Conservation (phyloP, 53 echinoderm and acorn worm species). For the Actinopyga echinites region DNA sequence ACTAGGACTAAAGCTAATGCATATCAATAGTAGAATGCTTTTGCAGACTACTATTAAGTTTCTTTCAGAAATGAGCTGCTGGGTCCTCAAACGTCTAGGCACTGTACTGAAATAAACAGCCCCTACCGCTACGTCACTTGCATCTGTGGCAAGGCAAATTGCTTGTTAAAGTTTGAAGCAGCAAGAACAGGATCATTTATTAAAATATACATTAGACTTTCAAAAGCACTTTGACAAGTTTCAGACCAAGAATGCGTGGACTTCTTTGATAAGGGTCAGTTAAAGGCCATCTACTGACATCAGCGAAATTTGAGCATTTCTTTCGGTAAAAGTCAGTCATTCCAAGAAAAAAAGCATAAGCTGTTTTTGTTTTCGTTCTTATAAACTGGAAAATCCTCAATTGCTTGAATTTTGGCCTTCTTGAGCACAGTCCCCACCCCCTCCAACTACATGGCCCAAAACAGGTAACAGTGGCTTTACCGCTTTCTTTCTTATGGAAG, state of each 20-base stretch:
- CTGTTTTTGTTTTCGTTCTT: too few relatives aligned
- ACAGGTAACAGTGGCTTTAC: too few relatives aligned
- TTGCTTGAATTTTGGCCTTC: too few relatives aligned
- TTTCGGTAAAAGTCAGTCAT: too few relatives aligned
- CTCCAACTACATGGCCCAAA: too few relatives aligned
- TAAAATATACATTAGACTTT: conserved; percentile 44
- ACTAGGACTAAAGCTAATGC: conserved; percentile 36
- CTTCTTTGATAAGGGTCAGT: neutral
- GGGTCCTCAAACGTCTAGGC: conserved; percentile 45
- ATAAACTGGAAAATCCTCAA: too few relatives aligned
- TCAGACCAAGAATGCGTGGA: neutral
- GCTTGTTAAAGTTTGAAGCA: conserved; percentile 53
- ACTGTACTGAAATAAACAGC: conserved; percentile 55
- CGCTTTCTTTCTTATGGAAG: too few relatives aligned
- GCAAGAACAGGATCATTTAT: conserved; percentile 50
- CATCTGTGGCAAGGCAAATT: conserved; percentile 50
- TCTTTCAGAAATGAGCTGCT: conserved; percentile 54
- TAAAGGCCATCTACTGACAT: too few relatives aligned
- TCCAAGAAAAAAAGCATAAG: too few relatives aligned
- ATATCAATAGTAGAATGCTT: conserved; percentile 65
- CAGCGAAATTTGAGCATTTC: too few relatives aligned
- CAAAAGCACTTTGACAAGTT: conserved; percentile 44
- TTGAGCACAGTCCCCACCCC: too few relatives aligned
- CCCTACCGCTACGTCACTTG: conserved; percentile 67
- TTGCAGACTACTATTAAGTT: conserved; percentile 51